A percentile compares a stretch with the other conserved stretches of the same genome.
These are phyloP conservation scores for Portevinia maculata DNA, from an alignment of 2,888 invertebrate genomes.

Conservation along the genomic window DNA sequence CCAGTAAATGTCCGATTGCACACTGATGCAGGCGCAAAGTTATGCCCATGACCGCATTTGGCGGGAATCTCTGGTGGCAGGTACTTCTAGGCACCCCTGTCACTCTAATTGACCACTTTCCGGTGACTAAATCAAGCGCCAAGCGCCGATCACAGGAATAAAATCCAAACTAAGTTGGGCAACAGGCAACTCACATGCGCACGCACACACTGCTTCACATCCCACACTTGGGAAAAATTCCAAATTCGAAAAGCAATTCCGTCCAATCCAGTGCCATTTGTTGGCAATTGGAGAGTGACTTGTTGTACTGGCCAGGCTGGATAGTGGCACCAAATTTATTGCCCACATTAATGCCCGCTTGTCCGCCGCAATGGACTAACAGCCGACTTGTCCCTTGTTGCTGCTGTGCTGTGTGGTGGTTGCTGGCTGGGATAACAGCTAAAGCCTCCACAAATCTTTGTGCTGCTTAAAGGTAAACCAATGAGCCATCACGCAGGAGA, in stretches of 20 bases:
- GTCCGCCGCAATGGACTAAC: slow-evolving; percentile 51
- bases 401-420: slow-evolving; percentile 53
- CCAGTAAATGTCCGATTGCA: slow-evolving; percentile 38
- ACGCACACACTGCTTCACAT: slow-evolving; percentile 19
- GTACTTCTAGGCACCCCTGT: slow-evolving; percentile 62
- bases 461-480: slow-evolving; percentile 50
- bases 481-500: slow-evolving; percentile 56
- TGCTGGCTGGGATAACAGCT: too few relatives aligned
- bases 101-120: slow-evolving; percentile 68
- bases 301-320: slow-evolving; percentile 53
- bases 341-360: slow-evolving; percentile 72
- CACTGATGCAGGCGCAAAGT: slow-evolving; percentile 35
- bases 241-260: slow-evolving; percentile 67
- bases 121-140: slow-evolving; percentile 63
- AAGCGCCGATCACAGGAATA: slow-evolving; percentile 60
- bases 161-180: slow-evolving; percentile 23
- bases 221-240: slow-evolving; percentile 63
- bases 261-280: slow-evolving; percentile 70
- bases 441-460: slow-evolving; percentile 70
- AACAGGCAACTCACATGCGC: slow-evolving; percentile 36
- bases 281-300: slow-evolving; percentile 71
- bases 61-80: slow-evolving; percentile 14
- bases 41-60: slow-evolving; percentile 29
- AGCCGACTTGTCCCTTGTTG: slow-evolving; percentile 61
- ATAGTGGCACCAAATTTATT: slow-evolving; percentile 72